Conservation (phyloP, 2,888 invertebrate species). For the Opisthograptis luteolata region DNA sequence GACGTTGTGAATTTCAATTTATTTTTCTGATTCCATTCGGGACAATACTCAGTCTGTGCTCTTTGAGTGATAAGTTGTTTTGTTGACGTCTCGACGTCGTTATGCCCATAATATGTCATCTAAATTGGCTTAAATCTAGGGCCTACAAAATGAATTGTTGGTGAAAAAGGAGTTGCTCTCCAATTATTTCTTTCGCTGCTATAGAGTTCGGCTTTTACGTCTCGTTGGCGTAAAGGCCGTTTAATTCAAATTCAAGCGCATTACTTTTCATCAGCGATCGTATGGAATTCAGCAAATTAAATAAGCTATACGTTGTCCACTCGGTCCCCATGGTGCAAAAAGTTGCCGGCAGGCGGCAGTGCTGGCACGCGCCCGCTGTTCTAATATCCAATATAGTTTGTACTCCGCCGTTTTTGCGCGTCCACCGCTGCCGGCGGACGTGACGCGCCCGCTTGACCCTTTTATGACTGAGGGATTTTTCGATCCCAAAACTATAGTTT, state of each 20-base stretch:
- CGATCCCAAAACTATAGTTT: conserved; percentile 35
- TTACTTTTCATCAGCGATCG: conserved; percentile 14
- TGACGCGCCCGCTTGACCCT: conserved; percentile 79
- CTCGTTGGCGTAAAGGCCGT: too few relatives aligned
- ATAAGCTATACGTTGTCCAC: conserved; percentile 53
- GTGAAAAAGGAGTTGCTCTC: too few relatives aligned
- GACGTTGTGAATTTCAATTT: too few relatives aligned
- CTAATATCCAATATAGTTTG: conserved; percentile 83
- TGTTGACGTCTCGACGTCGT: too few relatives aligned
- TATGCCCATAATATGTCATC: too few relatives aligned
- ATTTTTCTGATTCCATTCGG: too few relatives aligned
- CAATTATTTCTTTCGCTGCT: too few relatives aligned
- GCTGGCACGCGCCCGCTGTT: conserved; percentile 71
- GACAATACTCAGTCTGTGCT: too few relatives aligned
- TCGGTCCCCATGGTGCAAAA: conserved; percentile 57
- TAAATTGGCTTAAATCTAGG: too few relatives aligned
- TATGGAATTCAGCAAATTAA: conserved; percentile 60
- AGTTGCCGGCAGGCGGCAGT: conserved; percentile 50
- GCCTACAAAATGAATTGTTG: too few relatives aligned
- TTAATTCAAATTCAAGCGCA: conserved; percentile 1
- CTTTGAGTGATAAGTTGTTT: too few relatives aligned
- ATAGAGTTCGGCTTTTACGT: too few relatives aligned
- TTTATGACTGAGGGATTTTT: conserved; percentile 71
- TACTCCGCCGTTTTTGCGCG: conserved; percentile 71
- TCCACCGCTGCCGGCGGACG: conserved; percentile 50